A percentile compares a stretch with the other conserved stretches of the same genome.
Evolutionary conservation across 2,797 vertebrate species (phyloP).

Genomic region (Anabacerthia variegaticeps): DNA sequence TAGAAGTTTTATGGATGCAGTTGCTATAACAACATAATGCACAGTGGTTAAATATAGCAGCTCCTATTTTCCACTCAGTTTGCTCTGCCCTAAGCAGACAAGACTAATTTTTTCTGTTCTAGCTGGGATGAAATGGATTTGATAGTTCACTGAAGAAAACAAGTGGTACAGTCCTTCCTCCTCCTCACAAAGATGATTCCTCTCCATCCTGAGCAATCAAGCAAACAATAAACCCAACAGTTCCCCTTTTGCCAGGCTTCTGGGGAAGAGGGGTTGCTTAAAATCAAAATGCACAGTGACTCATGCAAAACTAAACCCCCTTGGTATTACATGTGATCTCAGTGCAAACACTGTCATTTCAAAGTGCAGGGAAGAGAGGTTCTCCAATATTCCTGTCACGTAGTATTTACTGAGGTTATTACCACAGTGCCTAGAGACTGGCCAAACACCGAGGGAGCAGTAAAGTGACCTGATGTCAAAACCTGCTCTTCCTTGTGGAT

Average conservation of each 20-base stretch:
- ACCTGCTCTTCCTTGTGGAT: neutral
- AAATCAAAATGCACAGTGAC: conserved; percentile 30
- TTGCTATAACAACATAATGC: conserved; percentile 73
- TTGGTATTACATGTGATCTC: neutral
- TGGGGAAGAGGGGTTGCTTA: neutral
- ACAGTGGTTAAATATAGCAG: conserved; percentile 68
- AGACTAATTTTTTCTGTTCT: conserved; percentile 43
- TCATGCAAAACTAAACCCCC: conserved; percentile 11
- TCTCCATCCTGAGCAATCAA: neutral
- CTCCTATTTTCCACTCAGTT: conserved; percentile 71
- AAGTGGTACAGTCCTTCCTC: neutral
- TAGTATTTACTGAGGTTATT: neutral
- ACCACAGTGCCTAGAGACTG: neutral
- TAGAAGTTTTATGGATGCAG: conserved; percentile 69
- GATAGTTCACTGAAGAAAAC: conserved; percentile 1
- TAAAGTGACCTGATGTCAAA: neutral
- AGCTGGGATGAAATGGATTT: conserved; percentile 32
- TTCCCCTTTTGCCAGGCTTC: neutral
- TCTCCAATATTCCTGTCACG: neutral
- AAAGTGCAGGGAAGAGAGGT: neutral
- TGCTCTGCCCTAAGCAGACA: conserved; percentile 54
- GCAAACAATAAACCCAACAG: neutral
- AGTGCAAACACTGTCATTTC: conserved; percentile 7
- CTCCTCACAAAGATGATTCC: neutral
- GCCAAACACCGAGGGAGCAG: neutral